Evolutionary conservation across 2,888 invertebrate genomes (phyloP).

Genomic region (Nasonovia ribisnigri): DNA sequence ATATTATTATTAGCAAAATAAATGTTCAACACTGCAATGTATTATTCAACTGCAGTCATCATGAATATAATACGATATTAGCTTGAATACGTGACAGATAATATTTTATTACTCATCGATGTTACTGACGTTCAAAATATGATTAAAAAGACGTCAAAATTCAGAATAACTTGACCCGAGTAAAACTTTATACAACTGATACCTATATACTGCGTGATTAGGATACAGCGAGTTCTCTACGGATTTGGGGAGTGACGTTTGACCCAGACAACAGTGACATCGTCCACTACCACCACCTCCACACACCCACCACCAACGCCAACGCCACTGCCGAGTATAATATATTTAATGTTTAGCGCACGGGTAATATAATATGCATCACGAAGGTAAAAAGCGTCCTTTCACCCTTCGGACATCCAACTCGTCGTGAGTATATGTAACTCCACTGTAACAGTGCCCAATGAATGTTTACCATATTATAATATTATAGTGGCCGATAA

Average conservation of each 20-base stretch:
- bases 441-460: no score
- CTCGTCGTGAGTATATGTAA: no score
- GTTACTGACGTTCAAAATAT: not conserved
- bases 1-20: not conserved
- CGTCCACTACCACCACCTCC: not conserved
- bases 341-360: not conserved
- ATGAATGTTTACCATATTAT: no score
- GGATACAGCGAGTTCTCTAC: not conserved
- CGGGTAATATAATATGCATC: not conserved
- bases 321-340: no score
- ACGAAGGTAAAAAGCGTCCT: no score
- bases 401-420: no score
- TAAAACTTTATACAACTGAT: not conserved
- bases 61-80: not conserved
- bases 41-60: not conserved
- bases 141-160: not conserved
- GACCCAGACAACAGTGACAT: not conserved
- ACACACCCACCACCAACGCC: no score
- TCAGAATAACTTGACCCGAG: not conserved
- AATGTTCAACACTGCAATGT: not conserved
- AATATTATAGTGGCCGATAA: no score
- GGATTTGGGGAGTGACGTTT: not conserved
- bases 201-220: not conserved
- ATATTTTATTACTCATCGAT: not conserved
- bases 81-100: not conserved